These are phyloP conservation scores for Tragelaphus scriptus DNA, from an alignment of 2,113 vertebrate species.

Conservation along the genomic window DNA sequence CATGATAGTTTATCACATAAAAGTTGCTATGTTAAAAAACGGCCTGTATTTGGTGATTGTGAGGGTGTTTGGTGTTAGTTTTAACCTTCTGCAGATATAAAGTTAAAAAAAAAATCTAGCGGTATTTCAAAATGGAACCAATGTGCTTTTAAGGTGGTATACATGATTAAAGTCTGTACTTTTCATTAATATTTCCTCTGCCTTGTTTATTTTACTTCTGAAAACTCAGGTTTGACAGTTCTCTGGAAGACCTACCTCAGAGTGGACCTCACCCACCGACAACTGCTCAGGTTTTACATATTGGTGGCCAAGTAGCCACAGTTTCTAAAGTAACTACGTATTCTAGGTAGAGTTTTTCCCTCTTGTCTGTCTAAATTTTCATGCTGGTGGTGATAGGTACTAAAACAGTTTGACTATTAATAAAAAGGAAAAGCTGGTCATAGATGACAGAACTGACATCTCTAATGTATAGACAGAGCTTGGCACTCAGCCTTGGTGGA, in stretches of 20 bases:
- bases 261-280: constrained; percentile 32
- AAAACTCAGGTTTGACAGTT: constrained; percentile 67
- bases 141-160: background rate
- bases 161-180: background rate
- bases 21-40: background rate
- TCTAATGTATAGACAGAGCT: background rate
- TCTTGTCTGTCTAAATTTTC: constrained; percentile 21
- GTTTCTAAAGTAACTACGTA: constrained; percentile 48
- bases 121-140: background rate
- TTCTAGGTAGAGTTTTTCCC: constrained; percentile 60
- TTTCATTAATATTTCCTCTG: constrained; percentile 55
- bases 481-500: background rate
- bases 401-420: constrained; percentile 18
- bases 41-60: background rate
- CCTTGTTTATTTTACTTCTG: constrained; percentile 55
- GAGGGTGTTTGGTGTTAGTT: background rate
- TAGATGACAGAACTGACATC: background rate
- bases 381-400: background rate
- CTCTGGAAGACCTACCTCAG: constrained; percentile 60
- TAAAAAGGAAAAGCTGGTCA: background rate
- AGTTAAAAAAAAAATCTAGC: background rate
- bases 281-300: constrained; percentile 55
- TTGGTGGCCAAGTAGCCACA: constrained; percentile 51
- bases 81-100: background rate
- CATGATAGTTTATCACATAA: background rate